Percentiles rank a stretch among this genome's conserved stretches.
Conservation (phyloP, 2,888 invertebrate genomes). For the Timandra comae region DNA sequence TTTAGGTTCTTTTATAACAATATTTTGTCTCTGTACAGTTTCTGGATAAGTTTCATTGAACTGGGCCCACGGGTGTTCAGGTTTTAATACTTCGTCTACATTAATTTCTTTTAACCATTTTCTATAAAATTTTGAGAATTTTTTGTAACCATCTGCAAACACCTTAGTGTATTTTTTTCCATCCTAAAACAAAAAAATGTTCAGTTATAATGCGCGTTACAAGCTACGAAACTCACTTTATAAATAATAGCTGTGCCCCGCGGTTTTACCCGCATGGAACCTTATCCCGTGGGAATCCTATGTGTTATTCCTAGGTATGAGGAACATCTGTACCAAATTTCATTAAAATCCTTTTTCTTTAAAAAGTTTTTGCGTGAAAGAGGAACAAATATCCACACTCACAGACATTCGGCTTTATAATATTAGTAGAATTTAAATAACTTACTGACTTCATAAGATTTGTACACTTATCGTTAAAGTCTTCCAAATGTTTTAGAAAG, state of each 20-base stretch:
- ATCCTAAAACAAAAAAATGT: constrained; percentile 45
- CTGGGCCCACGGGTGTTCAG: constrained; percentile 81
- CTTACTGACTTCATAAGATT: constrained; percentile 62
- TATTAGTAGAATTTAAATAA: no score
- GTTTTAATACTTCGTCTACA: constrained; percentile 49
- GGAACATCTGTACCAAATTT: no score
- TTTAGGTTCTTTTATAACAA: constrained; percentile 51
- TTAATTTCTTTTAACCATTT: constrained; percentile 58
- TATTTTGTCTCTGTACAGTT: constrained; percentile 46
- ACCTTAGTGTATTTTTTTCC: constrained; percentile 37
- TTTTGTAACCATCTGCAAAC: constrained; percentile 49
- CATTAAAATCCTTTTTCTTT: no score
- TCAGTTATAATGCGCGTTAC: no score
- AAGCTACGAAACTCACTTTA: no score
- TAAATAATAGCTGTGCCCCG: no score
- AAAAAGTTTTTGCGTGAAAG: no score
- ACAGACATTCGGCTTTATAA: no score
- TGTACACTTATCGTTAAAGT: constrained; percentile 76
- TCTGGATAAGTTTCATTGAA: constrained; percentile 65
- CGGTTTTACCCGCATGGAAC: no score
- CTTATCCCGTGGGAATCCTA: no score
- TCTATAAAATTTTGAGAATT: constrained; percentile 44
- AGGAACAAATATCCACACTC: no score
- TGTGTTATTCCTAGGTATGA: no score
- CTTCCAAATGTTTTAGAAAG: constrained; percentile 79